Evolutionary conservation across 2,888 invertebrate species (phyloP), one percentile per base, ranked within the genome.

Genomic region (Actias luna): DNA sequence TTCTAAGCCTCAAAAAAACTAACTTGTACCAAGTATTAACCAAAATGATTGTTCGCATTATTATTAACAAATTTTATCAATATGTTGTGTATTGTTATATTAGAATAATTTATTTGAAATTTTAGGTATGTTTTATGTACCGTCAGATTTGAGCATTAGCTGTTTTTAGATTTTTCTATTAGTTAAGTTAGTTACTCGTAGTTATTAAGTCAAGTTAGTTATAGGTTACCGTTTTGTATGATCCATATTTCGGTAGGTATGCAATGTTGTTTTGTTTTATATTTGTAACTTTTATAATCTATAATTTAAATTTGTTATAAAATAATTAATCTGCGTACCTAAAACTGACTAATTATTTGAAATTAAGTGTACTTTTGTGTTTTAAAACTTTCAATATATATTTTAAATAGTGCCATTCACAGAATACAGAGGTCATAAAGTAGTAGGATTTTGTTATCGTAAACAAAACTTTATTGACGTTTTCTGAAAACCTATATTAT

Each of bases 41-140:
- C 91, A 92, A 92, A 91, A 83, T 76, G 69, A 89, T 90, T 91
- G 90, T 91, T 91, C 85, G 85, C 81, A 80, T 82, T 81, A 71
- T 80, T 50, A 50, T 89, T 88, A 88, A 88, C 82, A 89, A 90
- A 92, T 90, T 92, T 89, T 92, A 91, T 90, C 82, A 84, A 83
- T 85, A 83, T 76, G 89, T 91, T 91, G 88, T 89, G 82, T 82
- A 83, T 76, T 83, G 77, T 80, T 79, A 77, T 70, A 62, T 82
- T 86, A 84, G 78, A 80, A 83, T 87, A 84, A 80, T 87, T 88
- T 87, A 83, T 85, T 80, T 80, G 69, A 74, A 80, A 75, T 72
- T 74, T 79, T 73, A 64, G 81, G 83, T 84, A 84, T 85, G 82
- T 86, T 85, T 78, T 79, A 83, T 77, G 80, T 84, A 80, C 85